These are phyloP conservation scores for Chaetophractus vellerosus DNA, from an alignment of 2,797 vertebrate genomes.

Conservation along the genomic window DNA sequence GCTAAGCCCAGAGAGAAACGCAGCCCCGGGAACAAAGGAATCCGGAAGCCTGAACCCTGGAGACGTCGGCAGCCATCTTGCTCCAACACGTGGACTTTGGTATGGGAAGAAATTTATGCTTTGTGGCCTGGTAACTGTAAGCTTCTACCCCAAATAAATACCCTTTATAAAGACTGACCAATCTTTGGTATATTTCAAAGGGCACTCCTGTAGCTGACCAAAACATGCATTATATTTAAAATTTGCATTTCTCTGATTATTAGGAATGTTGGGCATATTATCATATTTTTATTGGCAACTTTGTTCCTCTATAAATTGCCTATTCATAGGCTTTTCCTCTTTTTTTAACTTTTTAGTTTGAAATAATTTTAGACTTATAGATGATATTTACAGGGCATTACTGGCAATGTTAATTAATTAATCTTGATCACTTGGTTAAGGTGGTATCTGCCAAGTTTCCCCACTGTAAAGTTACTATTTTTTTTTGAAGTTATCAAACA, in stretches of 20 bases:
- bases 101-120: no score
- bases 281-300: not conserved
- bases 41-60: no score
- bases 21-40: no score
- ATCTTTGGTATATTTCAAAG: no score
- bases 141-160: no score
- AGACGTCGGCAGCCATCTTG: no score
- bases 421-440: not conserved
- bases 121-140: no score
- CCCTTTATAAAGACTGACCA: no score
- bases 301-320: not conserved
- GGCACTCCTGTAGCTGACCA: no score
- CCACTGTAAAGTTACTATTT: not conserved
- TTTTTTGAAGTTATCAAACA: not conserved
- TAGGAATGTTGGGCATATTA: not conserved
- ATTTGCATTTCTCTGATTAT: slow-evolving; percentile 50
- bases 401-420: not conserved
- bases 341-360: not conserved
- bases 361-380: not conserved
- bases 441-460: not conserved
- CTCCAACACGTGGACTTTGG: no score
- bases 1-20: no score
- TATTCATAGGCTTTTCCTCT: not conserved
- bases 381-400: not conserved
- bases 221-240: not conserved